Percentiles rank a stretch among this genome's conserved stretches.
Conservation (phyloP, 2,797 vertebrate genomes). For the Oryzias dopingdopingensis region DNA sequence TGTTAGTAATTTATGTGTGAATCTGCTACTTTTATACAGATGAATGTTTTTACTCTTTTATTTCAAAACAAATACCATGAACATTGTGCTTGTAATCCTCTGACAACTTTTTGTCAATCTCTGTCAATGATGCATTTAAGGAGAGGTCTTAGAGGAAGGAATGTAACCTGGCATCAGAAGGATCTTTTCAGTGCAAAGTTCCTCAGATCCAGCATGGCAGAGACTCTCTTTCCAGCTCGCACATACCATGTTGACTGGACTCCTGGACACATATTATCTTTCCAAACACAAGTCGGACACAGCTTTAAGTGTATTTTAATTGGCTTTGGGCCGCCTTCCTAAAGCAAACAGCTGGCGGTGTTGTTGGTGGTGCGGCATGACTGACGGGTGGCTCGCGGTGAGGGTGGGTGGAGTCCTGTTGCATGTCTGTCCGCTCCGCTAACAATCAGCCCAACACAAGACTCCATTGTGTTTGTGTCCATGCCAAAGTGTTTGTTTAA, state of each 20-base stretch:
- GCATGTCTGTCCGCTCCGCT: constrained; percentile 70
- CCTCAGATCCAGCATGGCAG: not conserved
- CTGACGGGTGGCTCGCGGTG: constrained; percentile 79
- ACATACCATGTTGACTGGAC: constrained; percentile 53
- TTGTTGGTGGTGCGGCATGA: constrained; percentile 81
- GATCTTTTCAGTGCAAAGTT: constrained; percentile 51
- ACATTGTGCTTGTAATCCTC: constrained; percentile 1
- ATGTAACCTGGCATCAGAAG: constrained; percentile 24
- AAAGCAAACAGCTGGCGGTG: constrained; percentile 85
- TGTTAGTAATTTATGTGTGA: constrained; percentile 57
- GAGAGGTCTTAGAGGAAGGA: constrained; percentile 27
- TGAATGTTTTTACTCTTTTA: constrained; percentile 56
- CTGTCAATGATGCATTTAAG: constrained; percentile 1
- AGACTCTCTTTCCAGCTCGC: constrained; percentile 25
- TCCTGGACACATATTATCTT: constrained; percentile 80
- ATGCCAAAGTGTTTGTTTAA: constrained; percentile 24
- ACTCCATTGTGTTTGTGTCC: constrained; percentile 71
- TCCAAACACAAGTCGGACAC: constrained; percentile 80
- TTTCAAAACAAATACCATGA: constrained; percentile 18
- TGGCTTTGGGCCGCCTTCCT: constrained; percentile 88
- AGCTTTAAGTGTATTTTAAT: constrained; percentile 88
- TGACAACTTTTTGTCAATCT: constrained; percentile 5
- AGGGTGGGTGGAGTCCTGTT: constrained; percentile 65
- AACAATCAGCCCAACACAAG: constrained; percentile 79
- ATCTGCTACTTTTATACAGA: constrained; percentile 47